Percentiles rank a stretch among this genome's conserved stretches.
phyloP scores from a whole-genome alignment of 1,140 invertebrate species.

The Cataglyphis hispanica region DNA sequence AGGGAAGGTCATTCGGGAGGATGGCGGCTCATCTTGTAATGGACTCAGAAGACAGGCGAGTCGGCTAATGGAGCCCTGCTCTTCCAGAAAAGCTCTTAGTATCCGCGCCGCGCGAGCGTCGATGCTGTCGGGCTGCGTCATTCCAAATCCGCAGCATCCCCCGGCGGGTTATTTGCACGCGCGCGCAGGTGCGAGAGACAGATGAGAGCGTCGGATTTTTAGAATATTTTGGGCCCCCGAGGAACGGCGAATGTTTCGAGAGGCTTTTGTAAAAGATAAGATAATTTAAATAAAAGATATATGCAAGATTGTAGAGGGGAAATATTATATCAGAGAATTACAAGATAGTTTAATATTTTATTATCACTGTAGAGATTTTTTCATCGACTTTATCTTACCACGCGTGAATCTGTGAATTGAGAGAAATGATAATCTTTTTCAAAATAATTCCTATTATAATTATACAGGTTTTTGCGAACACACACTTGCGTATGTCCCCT shows the following conservation, averaged over 20 bases:
- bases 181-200: constrained; percentile 52
- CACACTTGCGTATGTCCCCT: not conserved
- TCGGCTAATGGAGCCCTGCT: constrained; percentile 86
- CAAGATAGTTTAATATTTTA: not conserved
- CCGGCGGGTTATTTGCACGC: constrained; percentile 51
- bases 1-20: constrained; percentile 72
- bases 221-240: constrained; percentile 12
- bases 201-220: constrained; percentile 34
- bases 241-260: not conserved
- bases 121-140: constrained; percentile 81
- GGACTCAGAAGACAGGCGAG: constrained; percentile 87
- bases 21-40: constrained; percentile 86
- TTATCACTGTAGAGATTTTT: not conserved
- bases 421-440: not conserved
- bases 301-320: not conserved
- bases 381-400: not conserved
- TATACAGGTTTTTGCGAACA: not conserved
- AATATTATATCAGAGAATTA: not conserved
- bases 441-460: constrained; percentile 13
- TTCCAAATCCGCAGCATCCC: constrained; percentile 79
- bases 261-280: not conserved
- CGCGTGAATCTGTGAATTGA: not conserved
- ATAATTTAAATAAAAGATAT: not conserved
- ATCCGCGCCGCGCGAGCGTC: constrained; percentile 83
- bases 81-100: constrained; percentile 85